phyloP scores from a whole-genome alignment of 2,888 invertebrate species.

The Hypercompe scribonia region DNA sequence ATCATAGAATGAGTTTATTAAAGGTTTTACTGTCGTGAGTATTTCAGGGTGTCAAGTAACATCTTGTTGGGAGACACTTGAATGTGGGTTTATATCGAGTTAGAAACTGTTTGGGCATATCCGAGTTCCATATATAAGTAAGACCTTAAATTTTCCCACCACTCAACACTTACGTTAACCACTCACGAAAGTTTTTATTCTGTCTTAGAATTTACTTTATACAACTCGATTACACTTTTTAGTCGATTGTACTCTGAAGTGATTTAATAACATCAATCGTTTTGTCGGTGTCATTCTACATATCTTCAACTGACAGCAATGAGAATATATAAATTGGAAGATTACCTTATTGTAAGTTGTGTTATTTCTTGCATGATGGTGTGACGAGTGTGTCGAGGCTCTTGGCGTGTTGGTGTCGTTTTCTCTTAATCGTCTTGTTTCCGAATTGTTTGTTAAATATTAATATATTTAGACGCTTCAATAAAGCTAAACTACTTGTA shows the following conservation, averaged over 20 bases:
- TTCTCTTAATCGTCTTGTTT: constrained; percentile 71
- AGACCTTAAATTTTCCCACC: background rate
- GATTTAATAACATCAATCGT: background rate
- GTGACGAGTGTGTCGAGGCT: constrained; percentile 64
- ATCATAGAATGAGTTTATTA: background rate
- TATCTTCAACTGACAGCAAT: constrained; percentile 22
- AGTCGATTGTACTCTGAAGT: background rate
- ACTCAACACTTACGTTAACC: background rate
- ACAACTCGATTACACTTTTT: background rate
- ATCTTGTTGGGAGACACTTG: background rate
- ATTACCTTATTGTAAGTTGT: constrained; percentile 32
- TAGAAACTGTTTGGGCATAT: background rate
- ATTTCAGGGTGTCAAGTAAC: background rate
- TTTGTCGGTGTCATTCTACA: constrained; percentile 6
- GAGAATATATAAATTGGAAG: constrained; percentile 19
- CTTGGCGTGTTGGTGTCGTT: constrained; percentile 81
- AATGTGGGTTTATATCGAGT: background rate
- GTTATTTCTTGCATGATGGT: constrained; percentile 64
- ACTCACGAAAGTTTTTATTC: background rate
- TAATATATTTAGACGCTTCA: constrained; percentile 64
- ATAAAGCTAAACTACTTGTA: constrained; percentile 56
- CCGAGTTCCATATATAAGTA: background rate
- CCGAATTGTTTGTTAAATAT: constrained; percentile 56
- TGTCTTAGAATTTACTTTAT: background rate
- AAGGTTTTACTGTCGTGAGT: background rate